Percentiles rank a stretch among this genome's conserved stretches.
phyloP scores from a whole-genome alignment of 2,888 invertebrate genomes.

The Acrobeloides nanus region DNA sequence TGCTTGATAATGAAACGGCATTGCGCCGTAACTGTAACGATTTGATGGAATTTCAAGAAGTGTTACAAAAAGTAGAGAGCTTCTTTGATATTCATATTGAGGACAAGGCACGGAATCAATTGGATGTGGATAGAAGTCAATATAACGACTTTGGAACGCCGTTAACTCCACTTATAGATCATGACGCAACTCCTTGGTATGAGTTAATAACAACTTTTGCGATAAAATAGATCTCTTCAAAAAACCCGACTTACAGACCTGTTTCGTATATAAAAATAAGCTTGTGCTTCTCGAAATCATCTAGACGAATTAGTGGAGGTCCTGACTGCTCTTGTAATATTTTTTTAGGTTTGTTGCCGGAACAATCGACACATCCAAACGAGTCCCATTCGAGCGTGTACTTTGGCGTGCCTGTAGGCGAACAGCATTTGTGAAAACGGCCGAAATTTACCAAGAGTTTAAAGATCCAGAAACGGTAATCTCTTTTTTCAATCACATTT shows the following conservation, averaged over 20 bases:
- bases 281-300: no score
- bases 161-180: conserved; percentile 14
- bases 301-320: no score
- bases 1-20: conserved; percentile 39
- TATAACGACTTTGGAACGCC: conserved; percentile 20
- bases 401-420: conserved; percentile 94
- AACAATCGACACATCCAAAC: conserved; percentile 86
- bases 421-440: conserved; percentile 87
- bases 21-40: conserved; percentile 45
- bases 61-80: conserved; percentile 46
- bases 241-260: no score
- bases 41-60: conserved; percentile 46
- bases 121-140: conserved; percentile 17
- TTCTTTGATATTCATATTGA: conserved; percentile 40
- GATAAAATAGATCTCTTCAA: no score
- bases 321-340: no score
- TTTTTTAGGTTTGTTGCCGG: conserved; percentile 72
- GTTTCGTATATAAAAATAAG: background rate
- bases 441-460: conserved; percentile 81
- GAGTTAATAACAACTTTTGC: background rate
- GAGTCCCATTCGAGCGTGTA: conserved; percentile 91
- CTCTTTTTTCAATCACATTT: conserved; percentile 2
- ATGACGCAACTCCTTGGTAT: conserved; percentile 12
- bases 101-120: conserved; percentile 25
- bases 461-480: conserved; percentile 87